Evolutionary conservation across 2,888 invertebrate genomes (phyloP).

Genomic region (Cephus pygmeus): DNA sequence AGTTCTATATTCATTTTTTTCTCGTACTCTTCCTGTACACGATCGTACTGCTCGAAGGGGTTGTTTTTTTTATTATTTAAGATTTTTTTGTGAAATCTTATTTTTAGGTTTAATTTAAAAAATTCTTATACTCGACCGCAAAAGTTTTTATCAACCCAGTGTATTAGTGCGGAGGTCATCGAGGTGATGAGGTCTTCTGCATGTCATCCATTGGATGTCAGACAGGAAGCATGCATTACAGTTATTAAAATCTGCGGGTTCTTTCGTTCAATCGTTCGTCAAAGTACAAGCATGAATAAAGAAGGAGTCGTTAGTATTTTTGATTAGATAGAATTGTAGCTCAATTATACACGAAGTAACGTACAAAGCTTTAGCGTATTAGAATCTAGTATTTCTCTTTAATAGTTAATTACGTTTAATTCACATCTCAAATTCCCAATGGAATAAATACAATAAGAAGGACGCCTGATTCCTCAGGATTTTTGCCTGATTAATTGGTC

Average conservation of each 20-base stretch:
- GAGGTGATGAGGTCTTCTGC: background rate
- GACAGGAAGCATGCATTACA: constrained; percentile 37
- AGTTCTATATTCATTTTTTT: background rate
- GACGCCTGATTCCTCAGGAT: background rate
- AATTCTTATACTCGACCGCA: background rate
- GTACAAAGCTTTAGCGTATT: background rate
- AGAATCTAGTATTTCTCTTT: background rate
- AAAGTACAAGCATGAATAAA: constrained; percentile 23
- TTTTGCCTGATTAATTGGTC: background rate
- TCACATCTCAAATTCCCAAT: background rate
- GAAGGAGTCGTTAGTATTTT: constrained; percentile 13
- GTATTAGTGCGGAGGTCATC: background rate
- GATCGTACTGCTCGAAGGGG: background rate
- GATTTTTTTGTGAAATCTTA: background rate
- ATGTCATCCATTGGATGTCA: background rate
- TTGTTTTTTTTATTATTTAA: background rate
- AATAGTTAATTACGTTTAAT: background rate
- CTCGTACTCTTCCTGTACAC: background rate
- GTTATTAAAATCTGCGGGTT: constrained; percentile 39
- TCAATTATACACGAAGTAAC: constrained; percentile 13
- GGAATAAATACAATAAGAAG: background rate
- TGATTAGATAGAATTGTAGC: constrained; percentile 19
- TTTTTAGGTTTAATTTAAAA: background rate
- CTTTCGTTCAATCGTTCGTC: constrained; percentile 27
- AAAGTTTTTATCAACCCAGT: background rate